Conservation (phyloP, 2,888 invertebrate species). For the Apomyelois bistriatella region DNA sequence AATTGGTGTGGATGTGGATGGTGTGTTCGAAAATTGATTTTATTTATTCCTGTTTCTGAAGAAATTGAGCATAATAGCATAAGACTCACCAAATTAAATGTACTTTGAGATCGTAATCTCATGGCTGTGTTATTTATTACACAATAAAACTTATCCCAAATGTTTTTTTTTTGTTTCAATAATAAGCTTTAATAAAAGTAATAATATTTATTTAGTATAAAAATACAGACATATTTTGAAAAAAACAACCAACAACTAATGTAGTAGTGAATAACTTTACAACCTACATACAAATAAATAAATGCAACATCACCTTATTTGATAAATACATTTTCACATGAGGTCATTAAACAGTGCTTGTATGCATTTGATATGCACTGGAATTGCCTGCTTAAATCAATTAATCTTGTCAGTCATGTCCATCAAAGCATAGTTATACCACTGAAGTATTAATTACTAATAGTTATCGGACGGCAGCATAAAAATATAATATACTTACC, state of each 20-base stretch:
- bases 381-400: too few species aligned
- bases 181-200: conserved; percentile 4
- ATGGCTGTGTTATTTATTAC: conserved; percentile 6
- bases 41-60: background rate
- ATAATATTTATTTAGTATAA: conserved; percentile 2
- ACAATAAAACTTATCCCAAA: conserved; percentile 15
- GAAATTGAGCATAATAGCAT: background rate
- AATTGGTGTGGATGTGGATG: background rate
- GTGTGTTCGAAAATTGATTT: background rate
- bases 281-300: background rate
- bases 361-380: too few species aligned
- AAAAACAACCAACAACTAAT: background rate
- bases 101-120: background rate
- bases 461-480: too few species aligned
- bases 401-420: too few species aligned
- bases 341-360: too few species aligned
- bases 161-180: conserved; percentile 3
- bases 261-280: background rate
- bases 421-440: too few species aligned
- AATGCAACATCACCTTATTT: background rate
- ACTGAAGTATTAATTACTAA: too few species aligned
- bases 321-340: background rate
- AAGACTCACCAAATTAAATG: conserved; percentile 8
- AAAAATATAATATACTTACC: too few species aligned
- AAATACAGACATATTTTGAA: background rate